Evolutionary conservation across 2,113 vertebrate genomes (phyloP).

Genomic region (Menidia beryllina): DNA sequence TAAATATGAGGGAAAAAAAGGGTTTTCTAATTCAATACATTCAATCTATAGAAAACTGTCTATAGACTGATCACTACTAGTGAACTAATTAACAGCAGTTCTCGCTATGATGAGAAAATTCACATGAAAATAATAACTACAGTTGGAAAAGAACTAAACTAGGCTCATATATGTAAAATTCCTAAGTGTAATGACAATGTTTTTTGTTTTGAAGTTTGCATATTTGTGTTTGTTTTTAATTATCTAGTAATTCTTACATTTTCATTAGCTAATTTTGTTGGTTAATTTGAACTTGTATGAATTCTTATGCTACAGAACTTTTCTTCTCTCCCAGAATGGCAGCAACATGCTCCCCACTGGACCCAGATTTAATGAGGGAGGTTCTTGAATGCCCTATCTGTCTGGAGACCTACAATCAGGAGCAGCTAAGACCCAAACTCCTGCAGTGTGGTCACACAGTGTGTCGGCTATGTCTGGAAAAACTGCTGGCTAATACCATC

Average conservation of each 20-base stretch:
- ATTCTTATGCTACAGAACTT: neutral
- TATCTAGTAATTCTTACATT: neutral
- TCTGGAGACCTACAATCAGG: constrained; percentile 94
- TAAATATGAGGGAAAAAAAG: no score
- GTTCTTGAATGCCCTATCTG: constrained; percentile 97
- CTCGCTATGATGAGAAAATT: no score
- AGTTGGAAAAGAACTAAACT: no score
- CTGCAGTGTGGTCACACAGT: constrained; percentile 96
- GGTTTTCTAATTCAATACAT: no score
- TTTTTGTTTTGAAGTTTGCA: no score
- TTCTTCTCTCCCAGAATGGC: constrained; percentile 82
- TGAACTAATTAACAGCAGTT: neutral
- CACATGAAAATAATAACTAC: no score
- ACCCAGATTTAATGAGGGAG: constrained; percentile 92
- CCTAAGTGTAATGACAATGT: no score
- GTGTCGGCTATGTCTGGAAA: constrained; percentile 94
- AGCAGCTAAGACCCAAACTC: constrained; percentile 93
- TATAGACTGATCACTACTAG: neutral
- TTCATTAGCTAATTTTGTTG: neutral
- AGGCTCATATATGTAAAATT: no score
- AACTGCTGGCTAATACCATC: constrained; percentile 93
- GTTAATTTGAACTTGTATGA: neutral
- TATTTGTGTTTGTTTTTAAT: no score
- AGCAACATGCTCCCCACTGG: constrained; percentile 82
- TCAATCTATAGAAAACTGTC: no score